A percentile compares a stretch with the other conserved stretches of the same genome.
phyloP scores from a whole-genome alignment of 1,140 invertebrate genomes.

The Aphaenogaster ashmeadi region DNA sequence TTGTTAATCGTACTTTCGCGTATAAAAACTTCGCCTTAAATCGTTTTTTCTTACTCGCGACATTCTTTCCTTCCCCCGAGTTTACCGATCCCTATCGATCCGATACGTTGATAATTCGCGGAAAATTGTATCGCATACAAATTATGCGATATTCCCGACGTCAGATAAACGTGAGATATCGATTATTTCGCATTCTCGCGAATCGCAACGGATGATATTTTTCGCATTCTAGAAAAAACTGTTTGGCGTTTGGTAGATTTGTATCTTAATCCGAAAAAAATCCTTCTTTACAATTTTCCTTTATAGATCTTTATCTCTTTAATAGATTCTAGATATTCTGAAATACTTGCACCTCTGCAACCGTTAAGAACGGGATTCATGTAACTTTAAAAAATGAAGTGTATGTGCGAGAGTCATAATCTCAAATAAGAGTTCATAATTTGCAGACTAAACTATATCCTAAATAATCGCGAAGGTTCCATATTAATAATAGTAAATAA shows the following conservation, averaged over 20 bases:
- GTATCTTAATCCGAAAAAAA: neutral
- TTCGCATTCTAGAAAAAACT: neutral
- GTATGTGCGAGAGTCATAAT: neutral
- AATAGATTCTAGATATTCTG: neutral
- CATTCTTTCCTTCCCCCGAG: slow-evolving; percentile 22
- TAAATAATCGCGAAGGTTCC: neutral
- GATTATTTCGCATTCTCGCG: slow-evolving; percentile 31
- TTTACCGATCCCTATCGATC: slow-evolving; percentile 40
- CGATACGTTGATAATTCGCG: neutral
- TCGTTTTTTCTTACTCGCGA: neutral
- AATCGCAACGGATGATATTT: slow-evolving; percentile 54
- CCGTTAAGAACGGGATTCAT: neutral
- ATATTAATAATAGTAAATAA: too few species aligned
- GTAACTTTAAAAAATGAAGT: neutral
- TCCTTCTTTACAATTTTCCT: neutral
- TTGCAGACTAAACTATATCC: neutral
- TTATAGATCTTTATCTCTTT: neutral
- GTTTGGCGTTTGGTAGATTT: neutral
- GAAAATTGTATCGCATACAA: slow-evolving; percentile 29
- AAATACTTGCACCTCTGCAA: neutral
- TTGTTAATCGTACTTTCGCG: neutral
- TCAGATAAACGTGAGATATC: slow-evolving; percentile 5
- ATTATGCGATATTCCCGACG: slow-evolving; percentile 9
- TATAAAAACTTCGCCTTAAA: neutral
- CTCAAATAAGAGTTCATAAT: neutral